These are phyloP conservation scores for Eulemur rufifrons DNA, from an alignment of 2,113 vertebrate genomes.

Conservation along the genomic window DNA sequence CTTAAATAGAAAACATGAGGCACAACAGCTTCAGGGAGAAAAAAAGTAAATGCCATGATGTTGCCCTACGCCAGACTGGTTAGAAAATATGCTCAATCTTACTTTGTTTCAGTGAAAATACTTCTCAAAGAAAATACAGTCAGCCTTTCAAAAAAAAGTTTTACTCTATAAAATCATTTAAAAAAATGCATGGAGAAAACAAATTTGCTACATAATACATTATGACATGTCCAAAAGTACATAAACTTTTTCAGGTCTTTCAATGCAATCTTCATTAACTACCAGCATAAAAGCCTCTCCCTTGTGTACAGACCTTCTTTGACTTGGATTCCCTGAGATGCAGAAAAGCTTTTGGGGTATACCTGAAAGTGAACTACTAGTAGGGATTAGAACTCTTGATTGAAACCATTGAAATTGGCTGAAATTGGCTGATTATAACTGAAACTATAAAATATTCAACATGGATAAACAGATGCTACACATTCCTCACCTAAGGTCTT, in stretches of 20 bases:
- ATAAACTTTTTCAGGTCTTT: background rate
- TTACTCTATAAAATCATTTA: slow-evolving; percentile 22
- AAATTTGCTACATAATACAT: background rate
- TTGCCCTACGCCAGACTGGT: background rate
- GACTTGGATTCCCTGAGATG: background rate
- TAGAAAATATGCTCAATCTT: slow-evolving; percentile 8
- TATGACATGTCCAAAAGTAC: background rate
- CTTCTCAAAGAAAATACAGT: slow-evolving; percentile 13
- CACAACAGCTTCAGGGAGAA: background rate
- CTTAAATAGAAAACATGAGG: background rate
- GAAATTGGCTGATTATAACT: background rate
- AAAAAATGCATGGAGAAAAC: slow-evolving; percentile 41
- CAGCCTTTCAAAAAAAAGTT: background rate
- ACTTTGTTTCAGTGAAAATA: slow-evolving; percentile 22
- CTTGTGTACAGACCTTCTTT: background rate
- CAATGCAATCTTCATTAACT: background rate
- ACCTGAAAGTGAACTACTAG: background rate
- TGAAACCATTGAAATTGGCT: background rate
- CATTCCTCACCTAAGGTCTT: background rate
- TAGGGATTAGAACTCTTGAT: background rate
- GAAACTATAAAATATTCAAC: slow-evolving; percentile 17
- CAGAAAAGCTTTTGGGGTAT: background rate
- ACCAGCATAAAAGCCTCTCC: background rate
- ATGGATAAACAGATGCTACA: background rate
- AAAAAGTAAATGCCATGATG: background rate